Base-by-base conservation (phyloP, 2,888 invertebrate species). In the Nipponacmea schrenckii region DNA sequence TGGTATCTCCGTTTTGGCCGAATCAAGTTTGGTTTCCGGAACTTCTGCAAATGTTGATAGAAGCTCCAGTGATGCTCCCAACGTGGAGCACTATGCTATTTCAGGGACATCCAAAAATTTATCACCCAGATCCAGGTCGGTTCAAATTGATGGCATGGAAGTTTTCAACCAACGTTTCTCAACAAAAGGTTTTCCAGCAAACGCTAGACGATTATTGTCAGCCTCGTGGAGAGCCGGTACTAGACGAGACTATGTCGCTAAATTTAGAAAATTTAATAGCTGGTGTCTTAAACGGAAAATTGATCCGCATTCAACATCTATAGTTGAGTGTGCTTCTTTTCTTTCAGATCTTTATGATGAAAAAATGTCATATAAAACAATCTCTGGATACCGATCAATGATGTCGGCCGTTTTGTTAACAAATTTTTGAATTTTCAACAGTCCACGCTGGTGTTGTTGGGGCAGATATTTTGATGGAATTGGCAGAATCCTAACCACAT, bases 251-350 rank as follows among this genome's bases (percentile, higher is more conserved):
- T 77, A 79, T 64, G 20, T 48, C n/a, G 62, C 24, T n/a, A 75
- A 74, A 65, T 69, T 73, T 45, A 56, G 48, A 56, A 73, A 67
- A 45, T 77, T 71, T 69, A 63, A 62, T 71, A 64, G 74, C 62
- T 79, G 77, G 79, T 79, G 74, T 74, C 20, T 26, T 74, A 14
- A 63, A 74, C 63, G 67, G 72, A 31, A 74, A 67, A 70, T 74
- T 68, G 72, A 73, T 74, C 64, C 72, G 17, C 50, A 63, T 76
- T 17, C 62, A 44, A 72, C 48, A 48, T 17, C 14, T 48, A 17
- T 48, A 48, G 46, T 12, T 46, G 14, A 46, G 14, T 46, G 46
- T 46, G 46, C 46, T 15, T 15, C 12, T 46, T 46, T 46, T 17
- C 17, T 1, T 12, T 15, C 46, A 46, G 14, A 46, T 17, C 17